Evolutionary conservation across 2,113 vertebrate species (phyloP), one percentile per base, ranked within the genome.

Genomic region (Odontesthes bonariensis): DNA sequence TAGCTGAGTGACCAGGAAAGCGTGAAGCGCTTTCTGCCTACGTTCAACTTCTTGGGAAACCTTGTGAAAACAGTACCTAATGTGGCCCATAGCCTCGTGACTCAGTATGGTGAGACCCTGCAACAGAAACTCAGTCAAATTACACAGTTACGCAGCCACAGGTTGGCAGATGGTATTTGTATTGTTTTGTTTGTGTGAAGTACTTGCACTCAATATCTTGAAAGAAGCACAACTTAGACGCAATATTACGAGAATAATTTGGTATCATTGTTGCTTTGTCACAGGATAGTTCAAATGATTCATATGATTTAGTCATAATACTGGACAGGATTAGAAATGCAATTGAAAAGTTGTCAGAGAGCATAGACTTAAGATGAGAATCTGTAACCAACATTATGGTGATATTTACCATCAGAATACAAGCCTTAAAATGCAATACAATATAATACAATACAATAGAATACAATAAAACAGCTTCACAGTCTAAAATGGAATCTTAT

Each of bases 21-120:
- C 54, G 53, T 84, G 81, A 93, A 90, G 85, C 69, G 62, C 77
- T 95, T 93, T 81, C 83, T 96, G 75, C 92, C 95, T 56, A 93
- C 85, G 0, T 92, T 97, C 74, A 95, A 57, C 61, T 94, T 99
- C 73, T 75, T 99, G 82, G 97, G 97, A 77, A 97, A 95, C 79
- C 77, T 99, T 62, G 83, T 96, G 80, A 95, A 97, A 77, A 89
- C 92, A 19, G 77, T 95, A 35, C 95, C 97, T 68, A 68, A 81
- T 49, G 84, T 98, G 84, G 90, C 94, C 55, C 92, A 94, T 8
- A 65, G 73, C 17, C 89, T 98, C 71, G 91, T 95, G 49, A 88
- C 92, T 54, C 92, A 95, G 40, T 95, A 97, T 42, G 86, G 98
- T 99, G 63, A 94, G 90, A 67, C 27, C 8, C 65, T 22, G n/a